phyloP scores from a whole-genome alignment of 2,113 vertebrate genomes.

The Rhineura floridana region DNA sequence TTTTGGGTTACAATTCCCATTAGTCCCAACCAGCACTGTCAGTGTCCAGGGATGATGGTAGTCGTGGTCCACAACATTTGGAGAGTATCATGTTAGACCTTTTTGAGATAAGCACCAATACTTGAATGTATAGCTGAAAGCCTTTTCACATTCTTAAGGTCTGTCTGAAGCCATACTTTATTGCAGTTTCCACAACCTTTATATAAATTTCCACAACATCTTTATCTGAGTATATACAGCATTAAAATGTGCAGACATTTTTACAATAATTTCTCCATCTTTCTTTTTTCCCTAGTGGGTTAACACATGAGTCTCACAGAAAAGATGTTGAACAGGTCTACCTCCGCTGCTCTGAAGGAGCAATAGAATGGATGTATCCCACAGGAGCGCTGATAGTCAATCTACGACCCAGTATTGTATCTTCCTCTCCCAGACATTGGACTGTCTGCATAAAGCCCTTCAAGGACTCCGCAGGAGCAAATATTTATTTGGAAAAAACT shows the following conservation, averaged over 20 bases:
- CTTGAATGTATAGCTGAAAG: not conserved
- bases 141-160: not conserved
- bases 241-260: not conserved
- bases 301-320: slow-evolving; percentile 91
- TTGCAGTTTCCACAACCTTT: not conserved
- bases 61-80: too few species aligned
- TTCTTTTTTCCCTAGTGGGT: slow-evolving; percentile 77
- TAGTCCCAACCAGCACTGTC: too few species aligned
- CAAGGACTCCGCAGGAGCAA: slow-evolving; percentile 87
- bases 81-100: too few species aligned
- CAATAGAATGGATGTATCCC: slow-evolving; percentile 95
- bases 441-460: slow-evolving; percentile 94
- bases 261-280: slow-evolving; percentile 26
- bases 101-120: too few species aligned
- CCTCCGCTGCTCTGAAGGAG: slow-evolving; percentile 91
- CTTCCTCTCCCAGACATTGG: slow-evolving; percentile 80
- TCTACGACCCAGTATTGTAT: slow-evolving; percentile 88
- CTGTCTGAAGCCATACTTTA: not conserved
- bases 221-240: not conserved
- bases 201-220: not conserved
- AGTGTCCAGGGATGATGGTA: too few species aligned
- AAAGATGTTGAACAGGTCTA: slow-evolving; percentile 98
- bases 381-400: slow-evolving; percentile 95
- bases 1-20: too few species aligned
- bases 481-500: slow-evolving; percentile 96